Base-by-base conservation (phyloP, 2,113 vertebrate species). In the Gorilla gorilla region DNA sequence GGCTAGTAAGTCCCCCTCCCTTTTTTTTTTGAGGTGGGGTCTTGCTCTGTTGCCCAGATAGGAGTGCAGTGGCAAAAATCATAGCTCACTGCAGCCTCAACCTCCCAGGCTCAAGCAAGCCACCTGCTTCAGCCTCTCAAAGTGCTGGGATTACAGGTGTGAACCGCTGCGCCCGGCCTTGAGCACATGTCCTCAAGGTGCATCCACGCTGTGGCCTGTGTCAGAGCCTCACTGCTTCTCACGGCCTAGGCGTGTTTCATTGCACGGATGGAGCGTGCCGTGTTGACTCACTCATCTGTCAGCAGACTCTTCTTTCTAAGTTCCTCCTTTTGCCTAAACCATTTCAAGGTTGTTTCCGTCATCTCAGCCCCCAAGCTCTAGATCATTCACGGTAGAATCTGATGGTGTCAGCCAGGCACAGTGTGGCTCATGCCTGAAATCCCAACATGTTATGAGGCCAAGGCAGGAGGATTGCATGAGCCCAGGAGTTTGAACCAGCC, bases 201-300 rank as follows among this genome's bases (percentile, higher is more conserved):
- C 35, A 0, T 45, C 45, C 30, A 4, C 0, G 0, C 1, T 17
- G 23, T 16, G 25, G n/a, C 30, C 22, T 23, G 43, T 16, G 59
- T 61, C 57, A 16, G 55, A 27, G n/a, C 7, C 14, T 8, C 32
- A 64, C 52, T 38, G 64, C 38, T 78, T 57, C 32, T 45, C 9
- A 10, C 3, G 52, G 8, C 76, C 38, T 59, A n/a, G 5, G 30
- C 5, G 13, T 55, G 17, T 40, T 72, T 72, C 70, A 38, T 0
- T 7, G 18, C 5, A 5, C 0, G 1, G 66, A 17, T 2, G 2
- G 40, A 27, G 25, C 27, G 5, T 3, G 8, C 7, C 6, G 9
- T 20, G 2, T 35, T 5, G 35, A 25, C 2, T n/a, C 17, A 20
- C 22, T 32, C 10, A 9, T 18, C 35, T 7, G 1, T 25, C 0